These are phyloP conservation scores for Capitulum mitella DNA, from an alignment of 2,888 invertebrate genomes.

Conservation along the genomic window DNA sequence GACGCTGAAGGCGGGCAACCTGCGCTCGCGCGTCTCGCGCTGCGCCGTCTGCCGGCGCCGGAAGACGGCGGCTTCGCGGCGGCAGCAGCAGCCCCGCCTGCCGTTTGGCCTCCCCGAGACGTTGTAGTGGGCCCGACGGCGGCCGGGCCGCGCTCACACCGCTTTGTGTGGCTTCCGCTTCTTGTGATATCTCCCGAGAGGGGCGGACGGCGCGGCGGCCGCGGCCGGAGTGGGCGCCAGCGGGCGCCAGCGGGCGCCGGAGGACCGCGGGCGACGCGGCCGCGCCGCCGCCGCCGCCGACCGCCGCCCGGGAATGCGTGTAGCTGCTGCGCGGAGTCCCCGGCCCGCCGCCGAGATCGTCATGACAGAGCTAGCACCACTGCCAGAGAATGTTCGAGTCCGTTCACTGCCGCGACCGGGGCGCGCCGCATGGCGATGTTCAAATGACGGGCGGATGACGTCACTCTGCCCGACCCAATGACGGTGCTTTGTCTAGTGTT, in stretches of 20 bases:
- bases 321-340: too few species aligned
- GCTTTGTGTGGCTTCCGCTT: neutral
- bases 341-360: too few species aligned
- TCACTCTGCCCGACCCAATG: too few species aligned
- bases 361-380: neutral
- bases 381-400: neutral
- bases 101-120: neutral
- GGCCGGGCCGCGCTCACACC: neutral
- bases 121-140: neutral
- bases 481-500: slow-evolving; percentile 15
- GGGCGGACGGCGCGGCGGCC: neutral
- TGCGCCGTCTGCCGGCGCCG: slow-evolving; percentile 57
- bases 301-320: too few species aligned
- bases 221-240: too few species aligned
- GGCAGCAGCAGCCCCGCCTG: neutral
- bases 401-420: neutral
- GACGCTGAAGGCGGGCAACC: slow-evolving; percentile 76
- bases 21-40: slow-evolving; percentile 78
- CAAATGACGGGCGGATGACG: too few species aligned
- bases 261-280: neutral
- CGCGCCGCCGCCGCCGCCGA: too few species aligned
- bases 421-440: neutral
- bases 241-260: neutral
- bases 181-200: neutral
- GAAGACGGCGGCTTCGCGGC: neutral